Evolutionary conservation across 2,797 vertebrate genomes (phyloP), one percentile per base, ranked within the genome.

Genomic region (Typhlichthys subterraneus): DNA sequence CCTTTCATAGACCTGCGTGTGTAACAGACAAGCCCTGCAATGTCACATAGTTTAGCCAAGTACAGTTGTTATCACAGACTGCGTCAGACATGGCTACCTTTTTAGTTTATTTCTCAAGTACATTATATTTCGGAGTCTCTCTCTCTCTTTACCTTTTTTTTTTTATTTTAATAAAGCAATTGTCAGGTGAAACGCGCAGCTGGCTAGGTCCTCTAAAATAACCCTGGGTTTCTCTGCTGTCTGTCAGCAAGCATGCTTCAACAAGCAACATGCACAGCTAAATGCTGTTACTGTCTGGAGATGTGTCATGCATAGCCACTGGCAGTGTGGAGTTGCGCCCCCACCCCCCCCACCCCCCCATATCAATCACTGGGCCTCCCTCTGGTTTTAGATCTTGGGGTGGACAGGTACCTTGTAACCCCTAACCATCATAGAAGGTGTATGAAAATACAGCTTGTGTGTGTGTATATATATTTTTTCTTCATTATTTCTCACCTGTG

Each of bases 201-300:
- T 73, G 68, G 57, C 69, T 63, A 55, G 15, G 19, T 0, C 29
- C 73, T 75, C 48, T 63, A 49, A 70, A 76, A 79, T 77, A 63
- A 54, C 38, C 49, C 52, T 56, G 68, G 59, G 58, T 65, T 53
- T 77, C 61, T 78, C 49, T 50, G 14, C 17, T 45, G 49, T 70
- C 67, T 80, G 67, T 79, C 62, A 7, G 31, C 42, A 7, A 73
- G 70, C 88, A 19, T 61, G 89, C 53, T 77, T 55, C 47, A 73
- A 77, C 89, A 67, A 1, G 86, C 46, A 69, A 77, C 89, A 67
- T 2, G 86, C 46, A 67, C 29, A 31, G 64, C 33, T 77, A 82
- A 77, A 68, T 62, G 61, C 58, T 63, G 60, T 46, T 33, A 45
- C 69, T 60, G 73, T 77, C 65, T 88, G 68, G 59, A 48, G 54